These are phyloP conservation scores for Zaprionus kolodkinae DNA, from an alignment of 1,140 invertebrate genomes.

Conservation along the genomic window DNA sequence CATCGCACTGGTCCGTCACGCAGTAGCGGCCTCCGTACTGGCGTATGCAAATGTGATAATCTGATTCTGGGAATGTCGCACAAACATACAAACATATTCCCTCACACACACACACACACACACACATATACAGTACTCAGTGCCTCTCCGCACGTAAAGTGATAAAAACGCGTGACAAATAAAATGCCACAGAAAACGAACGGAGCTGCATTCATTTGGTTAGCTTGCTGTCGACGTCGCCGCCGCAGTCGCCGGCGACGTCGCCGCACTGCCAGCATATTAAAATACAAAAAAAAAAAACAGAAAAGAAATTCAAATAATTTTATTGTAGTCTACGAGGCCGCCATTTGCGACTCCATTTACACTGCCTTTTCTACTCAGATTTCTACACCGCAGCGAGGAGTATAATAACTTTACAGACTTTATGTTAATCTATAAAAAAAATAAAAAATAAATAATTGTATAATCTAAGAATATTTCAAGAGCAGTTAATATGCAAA, in stretches of 20 bases:
- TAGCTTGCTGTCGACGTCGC: constrained; percentile 14
- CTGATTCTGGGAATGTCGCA: constrained; percentile 62
- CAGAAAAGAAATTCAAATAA: constrained; percentile 63
- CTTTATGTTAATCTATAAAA: too few species aligned
- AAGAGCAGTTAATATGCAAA: too few species aligned
- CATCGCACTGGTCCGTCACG: constrained; percentile 56
- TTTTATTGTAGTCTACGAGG: constrained; percentile 73
- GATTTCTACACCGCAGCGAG: neutral
- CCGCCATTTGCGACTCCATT: constrained; percentile 45
- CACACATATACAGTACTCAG: constrained; percentile 22
- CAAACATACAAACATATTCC: constrained; percentile 10
- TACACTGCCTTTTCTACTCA: constrained; percentile 29
- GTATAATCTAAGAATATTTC: too few species aligned
- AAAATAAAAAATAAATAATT: too few species aligned
- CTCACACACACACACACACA: constrained; percentile 8
- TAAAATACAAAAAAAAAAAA: constrained; percentile 68
- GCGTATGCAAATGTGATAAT: constrained; percentile 82
- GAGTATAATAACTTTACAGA: neutral
- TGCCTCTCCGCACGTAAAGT: constrained; percentile 67
- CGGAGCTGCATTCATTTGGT: constrained; percentile 55
- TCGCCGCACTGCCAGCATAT: constrained; percentile 58
- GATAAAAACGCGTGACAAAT: constrained; percentile 82
- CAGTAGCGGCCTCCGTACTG: constrained; percentile 38
- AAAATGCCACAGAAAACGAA: constrained; percentile 66
- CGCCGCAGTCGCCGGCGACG: neutral